These are phyloP conservation scores for Bombus fervidus DNA, from an alignment of 1,140 invertebrate species.

Conservation along the genomic window DNA sequence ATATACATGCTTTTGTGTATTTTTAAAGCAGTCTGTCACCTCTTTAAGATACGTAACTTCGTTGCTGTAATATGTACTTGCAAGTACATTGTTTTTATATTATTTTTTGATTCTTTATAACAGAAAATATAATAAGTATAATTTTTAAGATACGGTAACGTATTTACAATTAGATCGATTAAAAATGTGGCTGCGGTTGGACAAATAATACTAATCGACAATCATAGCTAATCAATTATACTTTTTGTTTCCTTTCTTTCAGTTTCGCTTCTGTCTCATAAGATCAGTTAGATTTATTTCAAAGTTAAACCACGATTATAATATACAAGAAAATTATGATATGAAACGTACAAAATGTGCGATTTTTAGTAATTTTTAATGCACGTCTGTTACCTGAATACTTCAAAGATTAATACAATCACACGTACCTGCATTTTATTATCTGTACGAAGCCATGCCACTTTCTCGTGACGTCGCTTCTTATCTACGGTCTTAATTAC, in stretches of 20 bases:
- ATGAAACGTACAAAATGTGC: no score
- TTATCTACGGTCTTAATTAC: background rate
- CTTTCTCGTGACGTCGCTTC: background rate
- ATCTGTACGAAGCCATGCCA: background rate
- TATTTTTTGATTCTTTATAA: background rate
- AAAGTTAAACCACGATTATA: background rate
- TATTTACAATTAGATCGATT: background rate
- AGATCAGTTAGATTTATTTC: background rate
- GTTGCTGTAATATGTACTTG: background rate
- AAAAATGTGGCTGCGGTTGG: background rate
- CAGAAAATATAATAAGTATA: background rate
- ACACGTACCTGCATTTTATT: background rate
- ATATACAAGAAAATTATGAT: no score
- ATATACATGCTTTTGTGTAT: background rate
- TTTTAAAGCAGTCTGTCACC: background rate
- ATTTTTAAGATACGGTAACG: background rate
- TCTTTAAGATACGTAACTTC: background rate
- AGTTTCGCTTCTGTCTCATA: background rate
- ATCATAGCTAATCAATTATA: background rate
- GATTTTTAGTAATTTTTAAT: no score
- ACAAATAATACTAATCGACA: background rate
- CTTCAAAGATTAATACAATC: background rate
- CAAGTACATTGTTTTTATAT: background rate
- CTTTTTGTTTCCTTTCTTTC: background rate
- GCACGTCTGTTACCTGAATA: no score